Evolutionary conservation across 2,797 vertebrate genomes (phyloP).

Genomic region (Mastacembelus armatus): DNA sequence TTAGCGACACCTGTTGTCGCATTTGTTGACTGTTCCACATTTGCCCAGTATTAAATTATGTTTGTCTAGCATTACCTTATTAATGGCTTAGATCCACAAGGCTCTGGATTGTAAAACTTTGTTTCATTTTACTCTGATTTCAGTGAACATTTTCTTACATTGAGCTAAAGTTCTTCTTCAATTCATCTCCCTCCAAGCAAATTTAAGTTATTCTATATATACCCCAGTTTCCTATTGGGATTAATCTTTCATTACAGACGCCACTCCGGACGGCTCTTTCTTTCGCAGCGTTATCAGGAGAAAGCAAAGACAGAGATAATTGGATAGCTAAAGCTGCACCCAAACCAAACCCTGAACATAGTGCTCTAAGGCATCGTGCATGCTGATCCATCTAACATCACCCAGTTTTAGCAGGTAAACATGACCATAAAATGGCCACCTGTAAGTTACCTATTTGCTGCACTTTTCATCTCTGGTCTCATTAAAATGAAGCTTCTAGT

Average conservation of each 20-base stretch:
- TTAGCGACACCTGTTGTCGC: too few species aligned
- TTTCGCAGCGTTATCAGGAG: background rate
- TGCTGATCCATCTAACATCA: background rate
- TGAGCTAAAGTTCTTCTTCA: constrained; percentile 1
- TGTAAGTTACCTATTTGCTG: background rate
- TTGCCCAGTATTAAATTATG: too few species aligned
- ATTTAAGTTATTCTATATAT: background rate
- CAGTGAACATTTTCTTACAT: background rate
- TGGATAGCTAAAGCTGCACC: background rate
- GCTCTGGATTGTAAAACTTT: too few species aligned
- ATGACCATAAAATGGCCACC: background rate
- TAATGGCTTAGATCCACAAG: too few species aligned
- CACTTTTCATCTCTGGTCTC: background rate
- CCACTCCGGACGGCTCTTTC: background rate
- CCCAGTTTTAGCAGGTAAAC: background rate
- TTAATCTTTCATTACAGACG: background rate
- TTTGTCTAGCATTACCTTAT: too few species aligned
- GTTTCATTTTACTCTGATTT: background rate
- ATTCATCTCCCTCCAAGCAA: background rate
- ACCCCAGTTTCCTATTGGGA: background rate
- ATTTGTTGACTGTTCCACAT: too few species aligned
- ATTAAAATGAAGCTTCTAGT: constrained; percentile 25
- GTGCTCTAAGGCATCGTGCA: background rate
- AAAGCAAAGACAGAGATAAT: background rate
- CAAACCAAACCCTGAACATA: background rate